Percentiles rank a stretch among this genome's conserved stretches.
Evolutionary conservation across 2,888 invertebrate genomes (phyloP).

Genomic region (Brenthis ino): DNA sequence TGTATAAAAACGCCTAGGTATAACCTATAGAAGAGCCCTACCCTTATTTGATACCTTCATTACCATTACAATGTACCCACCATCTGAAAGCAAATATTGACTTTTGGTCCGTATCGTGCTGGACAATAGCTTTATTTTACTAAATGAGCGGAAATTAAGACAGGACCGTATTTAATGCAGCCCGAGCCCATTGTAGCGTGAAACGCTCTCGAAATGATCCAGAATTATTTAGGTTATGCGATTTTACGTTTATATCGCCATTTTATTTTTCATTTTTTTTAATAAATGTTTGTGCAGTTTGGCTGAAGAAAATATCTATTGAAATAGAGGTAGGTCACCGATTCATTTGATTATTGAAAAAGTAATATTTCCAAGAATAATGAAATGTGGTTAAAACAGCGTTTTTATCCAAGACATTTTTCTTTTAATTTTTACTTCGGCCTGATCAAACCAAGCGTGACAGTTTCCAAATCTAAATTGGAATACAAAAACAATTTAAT

Average conservation of each 20-base stretch:
- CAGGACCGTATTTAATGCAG: conserved; percentile 5
- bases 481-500: no score
- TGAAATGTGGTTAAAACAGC: no score
- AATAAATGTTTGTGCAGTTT: no score
- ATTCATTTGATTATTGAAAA: no score
- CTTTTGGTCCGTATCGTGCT: conserved; percentile 24
- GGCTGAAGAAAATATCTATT: no score
- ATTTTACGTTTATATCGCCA: conserved; percentile 2
- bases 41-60: conserved; percentile 46
- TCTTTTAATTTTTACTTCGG: no score
- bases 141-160: conserved; percentile 30
- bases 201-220: conserved; percentile 18
- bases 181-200: conserved; percentile 19
- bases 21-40: conserved; percentile 1
- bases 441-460: no score
- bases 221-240: conserved; percentile 18
- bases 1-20: background rate
- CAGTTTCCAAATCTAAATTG: no score
- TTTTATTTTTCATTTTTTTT: background rate
- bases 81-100: conserved; percentile 53
- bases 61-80: conserved; percentile 52
- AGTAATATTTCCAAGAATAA: no score
- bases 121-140: conserved; percentile 21
- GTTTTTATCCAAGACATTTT: no score
- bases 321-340: no score